Evolutionary conservation across 2,888 invertebrate genomes (phyloP).

Genomic region (Calameuta filiformis): DNA sequence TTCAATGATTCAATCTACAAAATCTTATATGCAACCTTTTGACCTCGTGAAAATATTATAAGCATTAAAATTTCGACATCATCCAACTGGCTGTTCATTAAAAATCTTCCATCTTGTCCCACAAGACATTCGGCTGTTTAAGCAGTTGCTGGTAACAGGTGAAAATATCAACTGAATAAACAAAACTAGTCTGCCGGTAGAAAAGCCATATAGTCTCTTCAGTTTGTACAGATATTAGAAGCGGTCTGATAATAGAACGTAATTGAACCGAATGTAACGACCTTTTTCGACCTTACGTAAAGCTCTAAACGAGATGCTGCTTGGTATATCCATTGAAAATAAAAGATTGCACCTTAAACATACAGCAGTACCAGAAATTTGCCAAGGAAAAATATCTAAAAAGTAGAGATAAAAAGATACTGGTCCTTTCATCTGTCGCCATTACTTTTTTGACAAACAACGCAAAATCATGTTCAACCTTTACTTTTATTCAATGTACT

Average conservation of each 20-base stretch:
- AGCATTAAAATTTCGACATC: not conserved
- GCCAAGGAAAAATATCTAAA: not conserved
- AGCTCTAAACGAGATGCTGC: conserved; percentile 9
- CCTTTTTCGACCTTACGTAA: conserved; percentile 38
- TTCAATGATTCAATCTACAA: not conserved
- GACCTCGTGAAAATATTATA: not conserved
- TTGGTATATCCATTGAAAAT: not conserved
- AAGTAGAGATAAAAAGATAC: not conserved
- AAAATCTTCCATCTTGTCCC: not conserved
- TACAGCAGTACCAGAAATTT: not conserved
- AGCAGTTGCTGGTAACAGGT: conserved; percentile 51
- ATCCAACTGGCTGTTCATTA: not conserved
- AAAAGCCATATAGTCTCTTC: not conserved
- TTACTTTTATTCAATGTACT: conserved; percentile 1
- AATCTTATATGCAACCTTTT: not conserved
- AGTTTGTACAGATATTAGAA: conserved; percentile 44
- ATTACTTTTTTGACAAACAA: not conserved
- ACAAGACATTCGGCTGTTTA: conserved; percentile 38
- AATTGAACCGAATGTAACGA: conserved; percentile 42
- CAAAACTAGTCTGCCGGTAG: conserved; percentile 15
- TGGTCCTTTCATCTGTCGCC: not conserved
- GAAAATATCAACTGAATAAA: conserved; percentile 56
- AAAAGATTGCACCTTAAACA: not conserved
- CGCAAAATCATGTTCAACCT: not conserved
- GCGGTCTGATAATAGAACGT: conserved; percentile 36